Evolutionary conservation across 2,797 vertebrate genomes (phyloP).

Genomic region (Cyclura pinguis): DNA sequence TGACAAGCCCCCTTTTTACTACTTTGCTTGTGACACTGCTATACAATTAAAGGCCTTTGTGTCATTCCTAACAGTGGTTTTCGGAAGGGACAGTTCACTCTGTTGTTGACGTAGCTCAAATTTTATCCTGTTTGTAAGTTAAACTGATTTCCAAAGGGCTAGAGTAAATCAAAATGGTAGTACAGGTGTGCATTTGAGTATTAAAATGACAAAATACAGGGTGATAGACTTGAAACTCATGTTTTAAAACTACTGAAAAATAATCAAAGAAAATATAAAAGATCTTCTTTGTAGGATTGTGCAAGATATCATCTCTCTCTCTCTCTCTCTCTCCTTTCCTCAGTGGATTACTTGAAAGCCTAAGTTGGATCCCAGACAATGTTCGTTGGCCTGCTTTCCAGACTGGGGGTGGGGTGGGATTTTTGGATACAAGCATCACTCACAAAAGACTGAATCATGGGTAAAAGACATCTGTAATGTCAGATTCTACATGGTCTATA

Average conservation of each 20-base stretch:
- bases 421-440: not conserved
- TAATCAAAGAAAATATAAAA: not conserved
- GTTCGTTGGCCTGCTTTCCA: not conserved
- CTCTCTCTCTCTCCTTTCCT: not conserved
- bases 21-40: not conserved
- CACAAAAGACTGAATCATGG: not conserved
- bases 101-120: not conserved
- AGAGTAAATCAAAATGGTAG: not conserved
- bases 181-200: not conserved
- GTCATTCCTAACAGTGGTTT: not conserved
- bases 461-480: not conserved
- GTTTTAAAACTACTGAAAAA: not conserved
- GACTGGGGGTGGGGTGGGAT: too few relatives aligned
- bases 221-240: not conserved
- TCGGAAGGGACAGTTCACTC: not conserved
- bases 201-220: not conserved
- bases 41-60: not conserved
- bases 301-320: not conserved
- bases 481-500: not conserved
- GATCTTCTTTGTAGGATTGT: not conserved
- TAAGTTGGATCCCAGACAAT: not conserved
- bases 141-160: not conserved
- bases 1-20: not conserved
- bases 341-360: not conserved
- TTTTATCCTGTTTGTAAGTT: too few relatives aligned